Conservation (phyloP, 30 jellyfish, hydroid and myxozoan genomes). For the Chironex yamaguchii region DNA sequence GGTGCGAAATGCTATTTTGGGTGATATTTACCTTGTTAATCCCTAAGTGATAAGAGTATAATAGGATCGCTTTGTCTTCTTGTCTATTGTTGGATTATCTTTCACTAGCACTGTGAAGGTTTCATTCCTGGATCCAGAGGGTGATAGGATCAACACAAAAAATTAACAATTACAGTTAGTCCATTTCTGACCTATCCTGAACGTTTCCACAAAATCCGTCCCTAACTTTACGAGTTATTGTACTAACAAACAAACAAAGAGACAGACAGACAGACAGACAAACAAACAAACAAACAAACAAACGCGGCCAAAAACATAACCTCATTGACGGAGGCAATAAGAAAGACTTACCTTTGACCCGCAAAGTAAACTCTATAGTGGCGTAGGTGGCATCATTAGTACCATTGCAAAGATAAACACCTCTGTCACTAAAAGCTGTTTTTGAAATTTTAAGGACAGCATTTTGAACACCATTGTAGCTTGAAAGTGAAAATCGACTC, state of each 20-base stretch:
- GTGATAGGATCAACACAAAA: too few relatives aligned
- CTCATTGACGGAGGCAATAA: neutral
- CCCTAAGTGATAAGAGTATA: too few relatives aligned
- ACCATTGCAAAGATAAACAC: slow-evolving; percentile 70
- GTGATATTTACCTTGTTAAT: too few relatives aligned
- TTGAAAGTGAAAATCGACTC: slow-evolving; percentile 36
- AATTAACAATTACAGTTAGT: too few relatives aligned
- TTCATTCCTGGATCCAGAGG: too few relatives aligned
- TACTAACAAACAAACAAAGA: neutral
- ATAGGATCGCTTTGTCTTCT: too few relatives aligned
- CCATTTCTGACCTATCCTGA: too few relatives aligned
- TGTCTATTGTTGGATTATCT: too few relatives aligned
- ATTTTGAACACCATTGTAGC: slow-evolving; percentile 2
- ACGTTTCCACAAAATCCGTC: too few relatives aligned
- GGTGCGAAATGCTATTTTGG: too few relatives aligned
- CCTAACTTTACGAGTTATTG: too few relatives aligned
- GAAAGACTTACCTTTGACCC: slow-evolving; percentile 76
- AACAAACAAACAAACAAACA: neutral
- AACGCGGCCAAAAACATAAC: neutral
- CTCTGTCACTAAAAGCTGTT: slow-evolving; percentile 66
- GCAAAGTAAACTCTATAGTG: slow-evolving; percentile 59
- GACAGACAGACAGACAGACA: neutral
- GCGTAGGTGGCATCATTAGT: slow-evolving; percentile 2
- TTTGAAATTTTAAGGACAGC: slow-evolving; percentile 27
- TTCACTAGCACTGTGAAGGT: too few relatives aligned